Percentiles rank a stretch among this genome's conserved stretches.
Conservation (phyloP, 1,140 invertebrate species). For the Leguminivora glycinivorella region DNA sequence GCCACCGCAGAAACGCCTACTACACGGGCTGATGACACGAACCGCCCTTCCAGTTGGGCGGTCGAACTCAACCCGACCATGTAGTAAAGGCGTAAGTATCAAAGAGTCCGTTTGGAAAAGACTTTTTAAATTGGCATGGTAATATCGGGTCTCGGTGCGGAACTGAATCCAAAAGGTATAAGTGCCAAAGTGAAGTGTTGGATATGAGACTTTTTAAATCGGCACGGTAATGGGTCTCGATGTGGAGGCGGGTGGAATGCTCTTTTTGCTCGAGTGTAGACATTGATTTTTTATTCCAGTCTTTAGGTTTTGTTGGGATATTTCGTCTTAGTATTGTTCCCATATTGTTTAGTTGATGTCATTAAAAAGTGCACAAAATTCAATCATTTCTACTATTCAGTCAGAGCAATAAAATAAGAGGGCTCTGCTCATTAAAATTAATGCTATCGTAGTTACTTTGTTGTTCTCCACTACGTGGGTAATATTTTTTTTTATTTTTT, state of each 20-base stretch:
- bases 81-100: background rate
- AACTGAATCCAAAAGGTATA: too few species aligned
- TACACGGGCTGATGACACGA: slow-evolving; percentile 40
- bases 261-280: slow-evolving; percentile 24
- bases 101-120: background rate
- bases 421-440: too few species aligned
- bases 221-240: too few species aligned
- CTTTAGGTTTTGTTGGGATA: background rate
- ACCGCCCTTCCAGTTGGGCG: slow-evolving; percentile 36
- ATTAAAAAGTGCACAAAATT: background rate
- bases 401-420: too few species aligned
- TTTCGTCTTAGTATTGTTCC: background rate
- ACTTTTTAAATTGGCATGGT: background rate
- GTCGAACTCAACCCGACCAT: background rate
- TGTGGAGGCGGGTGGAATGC: background rate
- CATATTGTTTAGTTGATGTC: background rate
- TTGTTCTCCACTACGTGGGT: too few species aligned
- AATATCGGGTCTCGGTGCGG: slow-evolving; percentile 2
- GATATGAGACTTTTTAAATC: background rate
- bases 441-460: too few species aligned
- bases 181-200: background rate
- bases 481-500: too few species aligned
- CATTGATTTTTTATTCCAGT: slow-evolving; percentile 15
- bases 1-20: slow-evolving; percentile 26
- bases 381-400: background rate